phyloP scores from a whole-genome alignment of 2,888 invertebrate species.

The Tetranychus piercei region DNA sequence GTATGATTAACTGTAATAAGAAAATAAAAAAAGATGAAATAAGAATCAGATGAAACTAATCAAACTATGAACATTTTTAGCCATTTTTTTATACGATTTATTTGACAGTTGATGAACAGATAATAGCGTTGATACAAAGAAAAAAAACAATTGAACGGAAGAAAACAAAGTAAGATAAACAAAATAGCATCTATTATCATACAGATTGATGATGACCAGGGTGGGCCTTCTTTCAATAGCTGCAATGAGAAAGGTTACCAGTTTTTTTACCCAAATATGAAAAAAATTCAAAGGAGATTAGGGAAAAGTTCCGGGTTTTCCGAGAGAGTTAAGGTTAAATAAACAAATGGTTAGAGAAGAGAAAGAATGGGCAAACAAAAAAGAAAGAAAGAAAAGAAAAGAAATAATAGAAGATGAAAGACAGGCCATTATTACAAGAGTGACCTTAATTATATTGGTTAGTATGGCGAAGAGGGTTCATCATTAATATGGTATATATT shows the following conservation, averaged over 20 bases:
- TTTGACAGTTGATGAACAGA: not conserved
- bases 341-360: not conserved
- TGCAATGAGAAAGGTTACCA: not conserved
- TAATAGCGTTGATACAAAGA: not conserved
- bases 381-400: not conserved
- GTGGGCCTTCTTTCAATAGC: not conserved
- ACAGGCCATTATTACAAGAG: not conserved
- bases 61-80: not conserved
- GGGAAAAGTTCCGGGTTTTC: not conserved
- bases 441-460: not conserved
- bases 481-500: not conserved
- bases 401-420: not conserved
- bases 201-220: not conserved
- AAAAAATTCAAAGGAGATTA: not conserved
- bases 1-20: slow-evolving; percentile 61
- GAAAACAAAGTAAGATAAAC: not conserved
- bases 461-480: not conserved
- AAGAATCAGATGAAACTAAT: not conserved
- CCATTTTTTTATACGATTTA: not conserved
- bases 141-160: not conserved
- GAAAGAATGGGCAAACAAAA: not conserved
- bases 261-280: not conserved
- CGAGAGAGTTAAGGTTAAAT: not conserved
- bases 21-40: slow-evolving; percentile 16
- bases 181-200: not conserved